phyloP scores from a whole-genome alignment of 2,888 invertebrate genomes.

The Pammene fasciana region DNA sequence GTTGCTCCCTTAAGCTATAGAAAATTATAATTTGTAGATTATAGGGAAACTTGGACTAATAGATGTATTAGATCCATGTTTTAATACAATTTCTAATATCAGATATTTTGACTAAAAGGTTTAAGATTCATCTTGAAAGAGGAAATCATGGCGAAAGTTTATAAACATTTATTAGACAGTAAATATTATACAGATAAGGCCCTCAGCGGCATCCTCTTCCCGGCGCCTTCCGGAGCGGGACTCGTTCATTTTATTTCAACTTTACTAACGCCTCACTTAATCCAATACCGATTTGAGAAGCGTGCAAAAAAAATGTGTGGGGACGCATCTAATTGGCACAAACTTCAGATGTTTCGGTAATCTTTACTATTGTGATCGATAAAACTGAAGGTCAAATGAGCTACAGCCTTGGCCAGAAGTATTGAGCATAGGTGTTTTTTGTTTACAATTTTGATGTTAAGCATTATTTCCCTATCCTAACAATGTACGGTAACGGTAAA shows the following conservation, averaged over 20 bases:
- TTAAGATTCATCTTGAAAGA: background rate
- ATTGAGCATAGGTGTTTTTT: too few species aligned
- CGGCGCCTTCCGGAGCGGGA: constrained; percentile 67
- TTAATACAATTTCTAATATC: too few species aligned
- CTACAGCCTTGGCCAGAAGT: too few species aligned
- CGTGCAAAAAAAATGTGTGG: constrained; percentile 28
- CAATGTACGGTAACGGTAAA: too few species aligned
- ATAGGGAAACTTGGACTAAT: too few species aligned
- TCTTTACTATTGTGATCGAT: background rate
- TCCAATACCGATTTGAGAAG: constrained; percentile 58
- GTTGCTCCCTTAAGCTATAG: constrained; percentile 40
- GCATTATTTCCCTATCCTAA: too few species aligned
- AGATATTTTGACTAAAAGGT: too few species aligned
- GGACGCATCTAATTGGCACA: constrained; percentile 21
- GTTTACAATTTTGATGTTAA: too few species aligned
- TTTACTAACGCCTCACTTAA: constrained; percentile 65
- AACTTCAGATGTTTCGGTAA: constrained; percentile 1
- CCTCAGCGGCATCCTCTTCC: constrained; percentile 68
- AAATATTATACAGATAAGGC: constrained; percentile 72
- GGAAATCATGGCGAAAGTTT: constrained; percentile 61
- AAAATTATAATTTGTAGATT: too few species aligned
- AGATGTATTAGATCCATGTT: too few species aligned
- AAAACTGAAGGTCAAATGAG: background rate
- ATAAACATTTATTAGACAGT: constrained; percentile 62
- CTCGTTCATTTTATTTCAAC: constrained; percentile 79